Evolutionary conservation across 2,888 invertebrate genomes (phyloP), one percentile per base, ranked within the genome.

Genomic region (Steinernema hermaphroditum): DNA sequence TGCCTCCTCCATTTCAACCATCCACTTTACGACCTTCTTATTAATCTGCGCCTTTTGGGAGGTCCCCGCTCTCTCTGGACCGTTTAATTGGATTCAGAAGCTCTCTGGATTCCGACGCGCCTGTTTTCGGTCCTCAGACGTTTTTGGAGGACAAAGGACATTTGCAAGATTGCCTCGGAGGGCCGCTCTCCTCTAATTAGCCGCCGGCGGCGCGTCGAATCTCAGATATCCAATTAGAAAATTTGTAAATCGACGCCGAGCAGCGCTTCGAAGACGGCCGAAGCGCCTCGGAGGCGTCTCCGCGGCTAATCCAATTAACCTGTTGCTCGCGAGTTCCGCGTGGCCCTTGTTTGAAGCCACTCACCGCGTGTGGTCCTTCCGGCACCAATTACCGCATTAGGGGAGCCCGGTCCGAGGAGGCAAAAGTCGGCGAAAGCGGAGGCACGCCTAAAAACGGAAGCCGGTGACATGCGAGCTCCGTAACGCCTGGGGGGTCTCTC

Each of bases 161-260:
- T 54, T 54, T 54, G 27, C 54, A 54, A 54, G 54, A 54, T 54
- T 54, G 54, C 54, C n/a, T 2, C 54, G 12, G 54, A 19, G 24
- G 54, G 54, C 27, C 54, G 54, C 54, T 54, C 54, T 54, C 54
- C 27, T 27, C 54, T 54, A 54, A 54, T 54, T 54, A 54, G 54
- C 54, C 22, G 54, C 54, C 54, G 54, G 27, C 54, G 54, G 19
- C 54, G 54, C 54, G 54, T 22, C 22, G 54, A 54, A 54, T 54
- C 54, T 54, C 54, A 54, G 54, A 54, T 54, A 54, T 54, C 54
- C 54, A 54, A 54, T 54, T 54, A 54, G 54, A 54, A 54, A 54
- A 54, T 54, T 54, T 54, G 54, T 54, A 54, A 54, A 54, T 54
- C 54, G 54, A 54, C 54, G 16, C 54, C 54, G 19, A 14, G 54